A percentile compares a stretch with the other conserved stretches of the same genome.
Conservation (phyloP, 2,888 invertebrate species). For the Pilophorus perplexus region DNA sequence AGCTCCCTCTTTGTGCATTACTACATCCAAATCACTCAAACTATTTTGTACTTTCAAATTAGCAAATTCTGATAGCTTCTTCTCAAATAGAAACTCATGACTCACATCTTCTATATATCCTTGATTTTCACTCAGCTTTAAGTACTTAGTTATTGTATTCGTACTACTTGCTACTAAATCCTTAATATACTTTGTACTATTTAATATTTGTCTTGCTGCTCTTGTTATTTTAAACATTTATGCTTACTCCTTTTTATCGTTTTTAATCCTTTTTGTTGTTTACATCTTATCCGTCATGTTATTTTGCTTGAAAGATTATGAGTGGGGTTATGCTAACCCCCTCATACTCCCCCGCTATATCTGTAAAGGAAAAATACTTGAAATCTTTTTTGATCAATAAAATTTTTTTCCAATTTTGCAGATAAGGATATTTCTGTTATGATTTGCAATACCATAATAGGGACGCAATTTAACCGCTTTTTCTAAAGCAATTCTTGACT, state of each 20-base stretch:
- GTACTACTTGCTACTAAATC: neutral
- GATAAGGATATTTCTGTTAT: neutral
- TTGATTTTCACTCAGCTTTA: neutral
- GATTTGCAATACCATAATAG: neutral
- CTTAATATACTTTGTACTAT: neutral
- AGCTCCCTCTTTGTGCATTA: neutral
- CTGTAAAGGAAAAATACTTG: neutral
- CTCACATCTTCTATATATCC: neutral
- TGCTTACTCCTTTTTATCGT: neutral
- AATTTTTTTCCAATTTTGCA: neutral
- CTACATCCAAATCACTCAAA: neutral
- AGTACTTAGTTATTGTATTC: neutral
- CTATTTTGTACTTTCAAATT: neutral
- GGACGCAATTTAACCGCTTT: neutral
- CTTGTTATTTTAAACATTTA: neutral
- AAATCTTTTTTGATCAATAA: neutral
- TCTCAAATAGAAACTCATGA: neutral
- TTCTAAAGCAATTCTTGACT: neutral
- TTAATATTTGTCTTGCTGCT: neutral
- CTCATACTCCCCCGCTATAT: neutral
- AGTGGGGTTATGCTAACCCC: neutral
- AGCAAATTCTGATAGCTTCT: neutral
- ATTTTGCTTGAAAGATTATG: neutral
- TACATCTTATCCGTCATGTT: neutral
- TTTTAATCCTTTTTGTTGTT: neutral